phyloP scores from a whole-genome alignment of 2,888 invertebrate genomes.

The Microplitis manilae region DNA sequence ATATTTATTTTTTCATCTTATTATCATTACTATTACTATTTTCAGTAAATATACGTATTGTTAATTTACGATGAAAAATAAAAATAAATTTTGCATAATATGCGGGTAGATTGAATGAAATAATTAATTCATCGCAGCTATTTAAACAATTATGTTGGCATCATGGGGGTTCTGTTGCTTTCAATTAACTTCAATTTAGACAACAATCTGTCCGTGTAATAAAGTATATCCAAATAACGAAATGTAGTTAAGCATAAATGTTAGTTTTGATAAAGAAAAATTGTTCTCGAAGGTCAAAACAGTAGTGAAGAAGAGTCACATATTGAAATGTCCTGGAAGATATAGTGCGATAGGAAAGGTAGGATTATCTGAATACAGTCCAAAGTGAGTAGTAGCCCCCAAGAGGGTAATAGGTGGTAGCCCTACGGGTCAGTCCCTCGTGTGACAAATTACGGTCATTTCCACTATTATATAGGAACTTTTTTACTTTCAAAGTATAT shows the following conservation, averaged over 20 bases:
- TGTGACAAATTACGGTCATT: slow-evolving; percentile 69
- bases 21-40: not conserved
- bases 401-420: slow-evolving; percentile 65
- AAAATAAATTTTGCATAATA: not conserved
- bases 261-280: slow-evolving; percentile 4
- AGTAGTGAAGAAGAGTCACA: slow-evolving; percentile 49
- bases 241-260: not conserved
- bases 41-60: not conserved
- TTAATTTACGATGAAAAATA: not conserved
- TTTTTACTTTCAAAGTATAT: slow-evolving; percentile 35
- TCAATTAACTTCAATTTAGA: not conserved
- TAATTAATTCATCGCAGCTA: not conserved
- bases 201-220: not conserved
- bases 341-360: slow-evolving; percentile 45
- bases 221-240: not conserved
- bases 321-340: slow-evolving; percentile 63
- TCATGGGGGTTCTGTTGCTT: slow-evolving; percentile 2
- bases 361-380: slow-evolving; percentile 70
- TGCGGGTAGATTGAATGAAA: not conserved
- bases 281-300: slow-evolving; percentile 37
- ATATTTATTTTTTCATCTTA: not conserved
- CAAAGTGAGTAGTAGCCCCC: slow-evolving; percentile 68
- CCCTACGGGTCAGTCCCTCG: slow-evolving; percentile 50
- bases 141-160: not conserved
- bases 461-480: slow-evolving; percentile 60